phyloP scores from a whole-genome alignment of 2,113 vertebrate genomes.

The Lepisosteus oculatus region DNA sequence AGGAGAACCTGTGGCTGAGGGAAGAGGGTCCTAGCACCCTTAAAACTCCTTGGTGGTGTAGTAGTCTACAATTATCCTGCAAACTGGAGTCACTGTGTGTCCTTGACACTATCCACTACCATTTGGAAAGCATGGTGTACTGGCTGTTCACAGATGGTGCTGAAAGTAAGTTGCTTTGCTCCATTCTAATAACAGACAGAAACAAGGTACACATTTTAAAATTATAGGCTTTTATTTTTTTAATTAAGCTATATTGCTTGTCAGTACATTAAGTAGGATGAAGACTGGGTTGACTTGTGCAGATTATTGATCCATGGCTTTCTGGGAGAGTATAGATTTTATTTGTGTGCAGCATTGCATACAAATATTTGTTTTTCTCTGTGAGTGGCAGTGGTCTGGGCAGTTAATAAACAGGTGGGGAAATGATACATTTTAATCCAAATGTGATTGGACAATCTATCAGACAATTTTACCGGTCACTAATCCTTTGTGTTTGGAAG shows the following conservation, averaged over 20 bases:
- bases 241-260: not conserved
- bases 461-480: conserved; percentile 67
- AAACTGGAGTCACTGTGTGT: too few relatives aligned
- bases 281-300: not conserved
- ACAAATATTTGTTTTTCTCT: conserved; percentile 64
- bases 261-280: conserved; percentile 6
- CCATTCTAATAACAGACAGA: too few relatives aligned
- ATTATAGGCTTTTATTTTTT: not conserved
- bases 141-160: too few relatives aligned
- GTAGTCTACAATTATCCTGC: too few relatives aligned
- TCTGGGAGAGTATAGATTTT: not conserved
- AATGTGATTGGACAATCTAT: conserved; percentile 64
- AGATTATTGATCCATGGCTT: conserved; percentile 15
- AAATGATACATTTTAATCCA: conserved; percentile 67
- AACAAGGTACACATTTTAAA: too few relatives aligned
- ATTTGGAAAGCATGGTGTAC: too few relatives aligned
- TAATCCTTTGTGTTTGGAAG: conserved; percentile 71
- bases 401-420: conserved; percentile 75
- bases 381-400: conserved; percentile 59
- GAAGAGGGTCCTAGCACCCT: too few relatives aligned
- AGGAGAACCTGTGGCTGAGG: too few relatives aligned
- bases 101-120: too few relatives aligned
- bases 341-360: conserved; percentile 8
- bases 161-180: too few relatives aligned
- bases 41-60: too few relatives aligned